Base-by-base conservation (phyloP, 2,888 invertebrate species). In the Acheta domesticus region DNA sequence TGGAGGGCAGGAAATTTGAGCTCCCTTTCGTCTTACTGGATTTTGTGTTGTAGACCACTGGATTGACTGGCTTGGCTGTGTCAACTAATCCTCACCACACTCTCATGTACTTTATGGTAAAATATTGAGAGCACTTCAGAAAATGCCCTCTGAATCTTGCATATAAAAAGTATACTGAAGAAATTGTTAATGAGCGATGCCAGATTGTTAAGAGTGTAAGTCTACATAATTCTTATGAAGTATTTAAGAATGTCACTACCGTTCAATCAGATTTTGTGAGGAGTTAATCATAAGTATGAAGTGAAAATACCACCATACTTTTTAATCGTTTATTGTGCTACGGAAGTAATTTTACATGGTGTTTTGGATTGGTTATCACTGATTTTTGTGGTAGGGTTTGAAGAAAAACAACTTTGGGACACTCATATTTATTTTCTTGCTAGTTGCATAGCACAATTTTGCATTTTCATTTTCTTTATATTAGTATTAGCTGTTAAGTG, bases 81-180 rank as follows among this genome's bases (percentile, higher is more conserved):
- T 89, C 92, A 77, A 87, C 88, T 80, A 91, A 93, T 86, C 95
- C 97, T 2, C 95, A 96, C 85, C 92, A 93, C 84, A 91, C 92
- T 0, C 88, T 99, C 75, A 91, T 49, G 90, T 93, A 4, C 86
- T 97, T 2, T 99, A 99, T 86, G 92, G 92, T 36, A 96, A 96
- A 89, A 96, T 96, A 82, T 86, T 97, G 82, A 89, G 94, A 83
- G 92, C 93, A 0, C 85, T 98, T 12, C 89, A 92, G 81, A 94
- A 94, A 86, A 94, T 99, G 91, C 99, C 99, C 0, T 89, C 92
- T 84, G 90, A 91, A 81, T 92, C 96, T n/a, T 75, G 92, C 93
- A 0, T 99, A 99, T 85, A n/a, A 90, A 96, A 93, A 92, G 86
- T 91, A 94, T 85, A 98, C 98, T 0, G 96, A 98, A 87, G 90